Evolutionary conservation across 2,888 invertebrate genomes (phyloP), one percentile per base, ranked within the genome.

Genomic region (Melieria crassipennis): DNA sequence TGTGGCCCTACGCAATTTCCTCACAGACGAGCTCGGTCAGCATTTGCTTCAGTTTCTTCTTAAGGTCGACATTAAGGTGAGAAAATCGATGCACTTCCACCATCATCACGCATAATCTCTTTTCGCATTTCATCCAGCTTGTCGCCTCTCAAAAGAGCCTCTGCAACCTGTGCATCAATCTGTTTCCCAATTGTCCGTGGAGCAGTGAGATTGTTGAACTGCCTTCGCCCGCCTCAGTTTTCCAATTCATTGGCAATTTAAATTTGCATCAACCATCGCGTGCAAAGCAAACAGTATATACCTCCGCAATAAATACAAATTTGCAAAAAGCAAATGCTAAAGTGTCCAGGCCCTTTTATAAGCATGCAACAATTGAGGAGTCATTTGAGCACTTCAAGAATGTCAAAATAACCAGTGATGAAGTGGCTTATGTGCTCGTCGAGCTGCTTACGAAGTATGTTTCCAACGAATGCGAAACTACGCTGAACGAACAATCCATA

Each of bases 161-260:
- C 57, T 80, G 82, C 72, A 81, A 83, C 75, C 73, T 87, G 57
- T 84, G 87, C 74, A 83, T 86, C 16, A 86, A 86, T 76, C 76
- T 87, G 57, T 87, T 87, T 75, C 87, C 87, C 55, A 85, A 84
- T 71, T 83, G 84, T 73, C 80, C 80, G 45, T 87, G 87, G 87
- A 81, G 83, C 61, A 73, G 16, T n/a, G 30, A 42, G 69, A 73
- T 4, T 75, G 80, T 57, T n/a, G 68, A 76, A 16, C 72, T 84
- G 10, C 62, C 72, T n/a, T 65, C 75, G 4, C 52, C 78, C 3
- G 77, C 74, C 7, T 77, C 78, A 47, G 77, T 85, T 50, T 75
- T 77, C 6, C 79, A 81, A 43, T 84, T 83, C 68, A 78, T 86
- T 30, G 78, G 75, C 13, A 80, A 79, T 62, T 79, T 85, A 56